Base-by-base conservation (phyloP, 2,113 vertebrate genomes). In the Lonchura striata region DNA sequence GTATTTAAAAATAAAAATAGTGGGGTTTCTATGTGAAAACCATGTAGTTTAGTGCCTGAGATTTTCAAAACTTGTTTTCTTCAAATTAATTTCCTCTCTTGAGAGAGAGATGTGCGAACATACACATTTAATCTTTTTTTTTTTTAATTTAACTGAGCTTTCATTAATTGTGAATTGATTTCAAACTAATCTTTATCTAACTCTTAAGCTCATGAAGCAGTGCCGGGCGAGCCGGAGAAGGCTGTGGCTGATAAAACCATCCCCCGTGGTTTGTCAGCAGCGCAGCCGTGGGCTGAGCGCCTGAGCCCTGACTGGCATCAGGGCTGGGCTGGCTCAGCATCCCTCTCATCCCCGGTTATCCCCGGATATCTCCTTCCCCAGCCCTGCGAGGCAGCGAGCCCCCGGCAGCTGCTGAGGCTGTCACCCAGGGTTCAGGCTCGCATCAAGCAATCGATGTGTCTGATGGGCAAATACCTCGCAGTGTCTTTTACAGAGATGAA, bases 401-500 rank as follows among this genome's bases (percentile, higher is more conserved):
- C 39, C n/a, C 22, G 41, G 44, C 1, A 0, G 53, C 49, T n/a
- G 33, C 82, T 28, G 37, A 53, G 66, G 20, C 70, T 88, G 71
- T 86, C 91, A 77, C 92, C 86, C 63, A 1, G 1, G 7, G 42
- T 16, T 92, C 82, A 52, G 27, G 33, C 33, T 64, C 18, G 9
- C 56, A 33, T 25, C 64, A 6, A 42, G 76, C 17, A 11, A 92
- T 97, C 76, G 2, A 93, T 88, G 64, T 2, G 30, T 83, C 82
- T 81, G 76, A 71, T 3, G 23, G 68, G 44, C 68, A 71, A 93
- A 84, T 41, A n/a, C 69, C 82, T 90, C 21, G 20, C 80, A 17
- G 20, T n/a, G 80, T 41, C 86, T 92, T 74, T 86, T 60, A 71
- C 64, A 63, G 52, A 52, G 86, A 91, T 88, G 92, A 92, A 93